phyloP scores from a whole-genome alignment of 2,888 invertebrate species.

The Dryadula phaetusa region DNA sequence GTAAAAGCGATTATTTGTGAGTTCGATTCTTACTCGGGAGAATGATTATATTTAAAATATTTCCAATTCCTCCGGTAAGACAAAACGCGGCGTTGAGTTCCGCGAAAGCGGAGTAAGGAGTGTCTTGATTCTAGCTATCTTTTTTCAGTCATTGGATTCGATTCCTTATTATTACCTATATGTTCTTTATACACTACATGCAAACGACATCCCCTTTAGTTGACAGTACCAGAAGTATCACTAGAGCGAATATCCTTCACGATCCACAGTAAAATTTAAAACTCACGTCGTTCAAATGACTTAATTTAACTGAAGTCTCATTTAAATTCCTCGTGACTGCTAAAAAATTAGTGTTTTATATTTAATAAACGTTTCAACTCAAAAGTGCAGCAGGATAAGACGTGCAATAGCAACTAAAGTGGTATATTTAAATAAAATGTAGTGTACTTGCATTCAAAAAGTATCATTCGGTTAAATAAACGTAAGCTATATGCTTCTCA shows the following conservation, averaged over 20 bases:
- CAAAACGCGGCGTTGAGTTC: too few species aligned
- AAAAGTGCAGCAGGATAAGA: constrained; percentile 17
- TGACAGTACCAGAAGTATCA: too few species aligned
- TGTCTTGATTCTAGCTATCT: too few species aligned
- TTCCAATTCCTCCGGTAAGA: too few species aligned
- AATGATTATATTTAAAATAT: too few species aligned
- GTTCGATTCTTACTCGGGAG: too few species aligned
- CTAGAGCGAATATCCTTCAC: neutral
- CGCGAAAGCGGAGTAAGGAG: too few species aligned
- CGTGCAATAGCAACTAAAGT: constrained; percentile 20
- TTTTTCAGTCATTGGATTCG: too few species aligned
- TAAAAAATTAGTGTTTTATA: constrained; percentile 19
- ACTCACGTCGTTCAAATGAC: neutral
- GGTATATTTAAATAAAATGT: constrained; percentile 17
- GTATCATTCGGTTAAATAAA: constrained; percentile 1
- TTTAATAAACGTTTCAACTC: constrained; percentile 19
- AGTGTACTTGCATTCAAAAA: constrained; percentile 12
- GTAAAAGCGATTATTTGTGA: too few species aligned
- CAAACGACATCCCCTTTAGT: too few species aligned
- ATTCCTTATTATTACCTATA: too few species aligned
- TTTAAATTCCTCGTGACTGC: constrained; percentile 10
- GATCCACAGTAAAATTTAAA: neutral
- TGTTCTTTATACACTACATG: too few species aligned
- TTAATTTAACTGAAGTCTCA: constrained; percentile 5
- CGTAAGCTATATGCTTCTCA: neutral